Evolutionary conservation across 2,888 invertebrate genomes (phyloP), one percentile per base, ranked within the genome.

Genomic region (Corythucha ciliata): DNA sequence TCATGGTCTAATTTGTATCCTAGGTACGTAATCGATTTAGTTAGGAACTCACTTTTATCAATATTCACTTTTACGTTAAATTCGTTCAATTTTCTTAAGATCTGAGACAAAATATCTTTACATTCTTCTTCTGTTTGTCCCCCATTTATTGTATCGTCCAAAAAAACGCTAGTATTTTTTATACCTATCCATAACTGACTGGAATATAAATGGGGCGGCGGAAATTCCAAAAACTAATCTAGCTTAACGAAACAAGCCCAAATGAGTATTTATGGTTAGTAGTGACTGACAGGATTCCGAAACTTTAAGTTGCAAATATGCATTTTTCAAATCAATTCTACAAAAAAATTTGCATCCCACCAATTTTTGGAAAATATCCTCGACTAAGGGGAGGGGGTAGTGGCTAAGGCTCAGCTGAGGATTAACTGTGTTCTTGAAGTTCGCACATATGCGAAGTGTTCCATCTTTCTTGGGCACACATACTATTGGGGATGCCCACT

Each of bases 361-460:
- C 25, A 54, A 39, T n/a, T 32, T 36, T 1, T 25, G 29, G 6
- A 46, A 47, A 25, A 54, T 40, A 39, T 54, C 52, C 6, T 54
- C 51, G 21, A 29, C 16, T n/a, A 18, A 22, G 10, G 52, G 52
- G 16, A 54, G 18, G 10, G 54, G 52, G 22, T 54, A 54, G 24
- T 54, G 45, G 2, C 53, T 52, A 2, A 39, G 21, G 20, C 47
- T 27, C 20, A 54, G 12, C 14, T 18, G 7, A 16, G 44, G 22
- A 36, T 54, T 54, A 10, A 54, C 7, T 8, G 52, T 41, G 18
- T n/a, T 14, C 22, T 41, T 22, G 14, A 41, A 24, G 14, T 41
- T 26, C 3, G 14, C 41, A 48, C 12, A 22, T n/a, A 33, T 48
- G 41, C 41, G 47, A 48, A 34, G 33, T 22, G 20, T 12, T 40